A percentile compares a stretch with the other conserved stretches of the same genome.
Conservation (phyloP, 2,797 vertebrate genomes). For the Dicrostonyx torquatus region DNA sequence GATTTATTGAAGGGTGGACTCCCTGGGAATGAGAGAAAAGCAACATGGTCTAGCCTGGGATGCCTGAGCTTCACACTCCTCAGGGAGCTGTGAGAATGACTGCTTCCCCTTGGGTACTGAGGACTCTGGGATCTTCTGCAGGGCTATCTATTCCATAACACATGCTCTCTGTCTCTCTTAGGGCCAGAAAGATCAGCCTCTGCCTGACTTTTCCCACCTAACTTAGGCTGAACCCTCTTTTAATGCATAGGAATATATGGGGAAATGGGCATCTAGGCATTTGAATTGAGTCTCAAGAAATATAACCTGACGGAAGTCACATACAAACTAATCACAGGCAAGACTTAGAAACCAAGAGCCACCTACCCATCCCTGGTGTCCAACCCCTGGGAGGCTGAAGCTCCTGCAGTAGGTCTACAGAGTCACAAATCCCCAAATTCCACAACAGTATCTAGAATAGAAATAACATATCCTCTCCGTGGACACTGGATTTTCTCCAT, state of each 20-base stretch:
- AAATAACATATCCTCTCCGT: not conserved
- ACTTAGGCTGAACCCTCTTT: not conserved
- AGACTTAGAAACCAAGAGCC: not conserved
- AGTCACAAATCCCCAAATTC: not conserved
- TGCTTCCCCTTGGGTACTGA: not conserved
- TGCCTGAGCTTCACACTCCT: not conserved
- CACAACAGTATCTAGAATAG: not conserved
- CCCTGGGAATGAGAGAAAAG: not conserved
- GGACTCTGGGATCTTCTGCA: slow-evolving; percentile 22
- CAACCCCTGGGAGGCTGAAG: not conserved
- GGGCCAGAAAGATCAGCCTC: not conserved
- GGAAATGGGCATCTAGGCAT: not conserved
- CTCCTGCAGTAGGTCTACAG: not conserved
- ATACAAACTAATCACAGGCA: not conserved
- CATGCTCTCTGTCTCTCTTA: not conserved
- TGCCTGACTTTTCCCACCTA: not conserved
- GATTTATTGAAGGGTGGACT: not conserved
- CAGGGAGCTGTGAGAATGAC: not conserved
- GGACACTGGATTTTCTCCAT: not conserved
- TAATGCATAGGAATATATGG: not conserved
- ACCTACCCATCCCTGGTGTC: not conserved
- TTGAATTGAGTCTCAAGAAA: slow-evolving; percentile 8
- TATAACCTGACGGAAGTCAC: not conserved
- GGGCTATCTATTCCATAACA: not conserved
- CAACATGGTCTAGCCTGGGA: not conserved